Conservation (phyloP, 2,113 vertebrate genomes). For the Dascyllus trimaculatus region DNA sequence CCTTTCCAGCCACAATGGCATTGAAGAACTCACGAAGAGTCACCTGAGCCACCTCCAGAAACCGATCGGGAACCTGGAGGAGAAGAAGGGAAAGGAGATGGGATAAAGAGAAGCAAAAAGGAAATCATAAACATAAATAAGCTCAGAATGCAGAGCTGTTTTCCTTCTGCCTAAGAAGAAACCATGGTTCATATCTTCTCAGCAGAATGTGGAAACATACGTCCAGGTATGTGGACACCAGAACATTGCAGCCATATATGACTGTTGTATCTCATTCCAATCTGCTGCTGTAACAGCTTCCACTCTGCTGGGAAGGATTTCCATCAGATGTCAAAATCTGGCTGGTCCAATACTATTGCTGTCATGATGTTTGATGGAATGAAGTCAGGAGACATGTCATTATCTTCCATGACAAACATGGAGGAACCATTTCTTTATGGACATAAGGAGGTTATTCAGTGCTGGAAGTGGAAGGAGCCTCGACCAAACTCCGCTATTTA, state of each 20-base stretch:
- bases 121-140: neutral
- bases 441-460: too few species aligned
- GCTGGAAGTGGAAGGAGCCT: too few species aligned
- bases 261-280: neutral
- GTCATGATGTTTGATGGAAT: too few species aligned
- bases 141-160: neutral
- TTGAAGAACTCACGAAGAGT: slow-evolving; percentile 99
- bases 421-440: too few species aligned
- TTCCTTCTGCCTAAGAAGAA: slow-evolving; percentile 12
- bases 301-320: neutral
- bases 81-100: slow-evolving; percentile 63
- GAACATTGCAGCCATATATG: slow-evolving; percentile 11
- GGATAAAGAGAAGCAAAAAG: slow-evolving; percentile 58
- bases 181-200: neutral
- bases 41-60: slow-evolving; percentile 98
- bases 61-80: slow-evolving; percentile 94
- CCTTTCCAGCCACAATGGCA: slow-evolving; percentile 98
- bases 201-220: neutral
- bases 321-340: neutral
- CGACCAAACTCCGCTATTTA: too few species aligned
- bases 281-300: neutral
- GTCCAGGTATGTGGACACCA: too few species aligned
- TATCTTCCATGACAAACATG: too few species aligned
- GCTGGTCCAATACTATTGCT: too few species aligned
- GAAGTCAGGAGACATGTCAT: too few species aligned